Percentiles rank a stretch among this genome's conserved stretches.
Conservation (phyloP, 2,888 invertebrate genomes). For the Orgyia antiqua region DNA sequence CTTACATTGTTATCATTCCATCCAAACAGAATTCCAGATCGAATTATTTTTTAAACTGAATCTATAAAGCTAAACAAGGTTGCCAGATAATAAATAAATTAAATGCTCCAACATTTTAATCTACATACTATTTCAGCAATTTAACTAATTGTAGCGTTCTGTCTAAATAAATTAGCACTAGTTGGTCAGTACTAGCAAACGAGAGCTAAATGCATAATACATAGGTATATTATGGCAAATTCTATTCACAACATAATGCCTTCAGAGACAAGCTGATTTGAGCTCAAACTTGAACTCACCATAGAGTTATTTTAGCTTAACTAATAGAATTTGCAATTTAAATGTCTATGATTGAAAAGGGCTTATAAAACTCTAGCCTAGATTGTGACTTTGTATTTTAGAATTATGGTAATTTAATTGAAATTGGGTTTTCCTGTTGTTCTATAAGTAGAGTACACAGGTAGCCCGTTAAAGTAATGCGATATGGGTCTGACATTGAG, state of each 20-base stretch:
- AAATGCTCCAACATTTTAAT: not conserved
- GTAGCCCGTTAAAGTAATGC: slow-evolving; percentile 7
- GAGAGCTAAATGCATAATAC: slow-evolving; percentile 19
- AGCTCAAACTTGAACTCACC: not conserved
- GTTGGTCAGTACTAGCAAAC: slow-evolving; percentile 17
- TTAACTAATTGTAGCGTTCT: slow-evolving; percentile 16
- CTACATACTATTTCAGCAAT: slow-evolving; percentile 4
- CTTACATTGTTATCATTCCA: too few species aligned
- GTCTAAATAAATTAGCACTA: slow-evolving; percentile 44
- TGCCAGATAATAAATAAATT: too few species aligned
- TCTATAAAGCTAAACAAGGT: too few species aligned
- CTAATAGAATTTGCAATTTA: slow-evolving; percentile 5
- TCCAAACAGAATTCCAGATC: too few species aligned
- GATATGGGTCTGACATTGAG: slow-evolving; percentile 11
- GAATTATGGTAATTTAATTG: too few species aligned
- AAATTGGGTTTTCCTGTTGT: too few species aligned
- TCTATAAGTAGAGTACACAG: too few species aligned
- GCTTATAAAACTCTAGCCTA: too few species aligned
- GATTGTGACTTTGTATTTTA: too few species aligned
- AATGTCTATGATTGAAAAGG: slow-evolving; percentile 4
- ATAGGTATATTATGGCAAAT: too few species aligned
- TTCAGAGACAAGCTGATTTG: slow-evolving; percentile 2
- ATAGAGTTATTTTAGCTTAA: slow-evolving; percentile 1
- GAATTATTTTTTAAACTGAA: too few species aligned
- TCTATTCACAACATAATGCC: too few species aligned